phyloP scores from a whole-genome alignment of 2,113 vertebrate genomes.

The Dasyornis broadbenti region DNA sequence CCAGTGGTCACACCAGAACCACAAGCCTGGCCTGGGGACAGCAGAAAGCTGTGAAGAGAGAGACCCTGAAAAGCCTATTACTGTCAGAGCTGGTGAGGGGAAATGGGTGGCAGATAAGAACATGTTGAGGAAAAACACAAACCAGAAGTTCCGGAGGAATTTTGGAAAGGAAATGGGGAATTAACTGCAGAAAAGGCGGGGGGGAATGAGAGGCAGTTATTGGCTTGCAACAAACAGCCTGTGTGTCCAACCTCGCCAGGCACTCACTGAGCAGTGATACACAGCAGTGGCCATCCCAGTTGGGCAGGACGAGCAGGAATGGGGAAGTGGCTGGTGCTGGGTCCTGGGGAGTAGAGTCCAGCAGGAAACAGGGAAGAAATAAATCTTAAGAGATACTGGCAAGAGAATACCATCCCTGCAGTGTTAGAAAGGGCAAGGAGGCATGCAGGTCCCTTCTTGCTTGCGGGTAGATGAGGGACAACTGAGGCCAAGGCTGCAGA shows the following conservation, averaged over 20 bases:
- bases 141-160: constrained; percentile 59
- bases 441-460: background rate
- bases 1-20: background rate
- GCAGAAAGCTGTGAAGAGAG: background rate
- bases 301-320: background rate
- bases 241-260: background rate
- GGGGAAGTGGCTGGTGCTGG: background rate
- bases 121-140: constrained; percentile 44
- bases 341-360: background rate
- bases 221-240: background rate
- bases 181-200: constrained; percentile 18
- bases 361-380: background rate
- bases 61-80: background rate
- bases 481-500: background rate
- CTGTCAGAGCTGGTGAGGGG: background rate
- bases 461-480: background rate
- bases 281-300: background rate
- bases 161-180: constrained; percentile 58
- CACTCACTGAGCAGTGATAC: background rate
- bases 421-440: background rate
- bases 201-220: background rate
- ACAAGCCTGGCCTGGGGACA: background rate
- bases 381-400: background rate
- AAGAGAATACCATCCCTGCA: background rate
- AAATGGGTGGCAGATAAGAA: constrained; percentile 33